These are phyloP conservation scores for Cynocephalus volans DNA, from an alignment of 2,113 vertebrate genomes.

Conservation along the genomic window DNA sequence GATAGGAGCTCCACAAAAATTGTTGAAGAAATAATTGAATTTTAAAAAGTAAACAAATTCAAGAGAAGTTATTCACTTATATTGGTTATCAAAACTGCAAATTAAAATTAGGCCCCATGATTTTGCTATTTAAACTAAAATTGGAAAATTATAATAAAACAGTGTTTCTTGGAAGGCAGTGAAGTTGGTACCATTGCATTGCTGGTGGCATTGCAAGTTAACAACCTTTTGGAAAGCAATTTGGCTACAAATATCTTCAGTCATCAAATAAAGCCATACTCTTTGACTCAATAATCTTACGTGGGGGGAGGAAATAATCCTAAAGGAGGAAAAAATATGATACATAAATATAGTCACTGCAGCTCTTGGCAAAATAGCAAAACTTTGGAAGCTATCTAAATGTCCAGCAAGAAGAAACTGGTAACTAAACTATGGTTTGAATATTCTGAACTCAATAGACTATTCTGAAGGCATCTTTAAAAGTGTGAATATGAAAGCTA, in stretches of 20 bases:
- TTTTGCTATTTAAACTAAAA: conserved; percentile 35
- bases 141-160: not conserved
- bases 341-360: not conserved
- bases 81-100: not conserved
- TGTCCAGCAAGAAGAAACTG: not conserved
- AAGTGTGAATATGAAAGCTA: not conserved
- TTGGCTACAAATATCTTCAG: conserved; percentile 28
- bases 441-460: no score
- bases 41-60: not conserved
- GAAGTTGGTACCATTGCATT: not conserved
- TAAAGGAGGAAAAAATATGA: not conserved
- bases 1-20: not conserved
- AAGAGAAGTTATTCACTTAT: not conserved
- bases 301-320: not conserved
- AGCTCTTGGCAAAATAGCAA: not conserved
- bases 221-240: conserved; percentile 9
- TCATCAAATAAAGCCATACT: not conserved
- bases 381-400: not conserved
- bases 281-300: conserved; percentile 21
- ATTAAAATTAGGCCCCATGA: conserved; percentile 7
- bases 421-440: not conserved
- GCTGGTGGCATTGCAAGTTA: not conserved
- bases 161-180: not conserved
- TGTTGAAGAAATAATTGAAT: not conserved
- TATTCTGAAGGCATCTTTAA: not conserved